These are phyloP conservation scores for Hemibagrus guttatus DNA, from an alignment of 2,797 vertebrate species.

Conservation along the genomic window DNA sequence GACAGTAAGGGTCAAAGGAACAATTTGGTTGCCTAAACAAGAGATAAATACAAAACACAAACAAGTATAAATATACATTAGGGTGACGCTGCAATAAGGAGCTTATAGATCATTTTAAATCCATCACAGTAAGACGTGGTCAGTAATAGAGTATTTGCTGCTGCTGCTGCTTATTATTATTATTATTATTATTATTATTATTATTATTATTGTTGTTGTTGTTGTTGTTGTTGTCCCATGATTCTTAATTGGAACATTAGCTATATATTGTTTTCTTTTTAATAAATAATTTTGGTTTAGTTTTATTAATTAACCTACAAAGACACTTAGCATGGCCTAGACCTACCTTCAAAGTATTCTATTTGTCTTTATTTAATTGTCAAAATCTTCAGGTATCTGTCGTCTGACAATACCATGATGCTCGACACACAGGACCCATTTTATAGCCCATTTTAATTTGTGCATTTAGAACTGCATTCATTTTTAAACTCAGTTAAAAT, in stretches of 20 bases:
- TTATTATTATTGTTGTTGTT: conserved; percentile 3
- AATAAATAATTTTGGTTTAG: not conserved
- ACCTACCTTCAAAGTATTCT: not conserved
- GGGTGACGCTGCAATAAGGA: conserved; percentile 31
- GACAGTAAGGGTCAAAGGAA: conserved; percentile 61
- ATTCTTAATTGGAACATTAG: not conserved
- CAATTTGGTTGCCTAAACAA: conserved; percentile 70
- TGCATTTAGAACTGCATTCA: not conserved
- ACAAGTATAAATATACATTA: conserved; percentile 56
- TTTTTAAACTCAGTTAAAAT: not conserved
- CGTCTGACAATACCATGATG: not conserved
- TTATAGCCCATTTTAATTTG: not conserved
- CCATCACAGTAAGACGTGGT: conserved; percentile 41
- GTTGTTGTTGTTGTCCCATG: conserved; percentile 15
- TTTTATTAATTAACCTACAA: not conserved
- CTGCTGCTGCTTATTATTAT: conserved; percentile 29
- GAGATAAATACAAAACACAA: conserved; percentile 71
- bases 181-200: conserved; percentile 24
- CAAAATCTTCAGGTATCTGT: not conserved
- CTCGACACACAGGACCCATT: not conserved
- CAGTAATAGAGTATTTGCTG: conserved; percentile 16
- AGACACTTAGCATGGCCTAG: not conserved
- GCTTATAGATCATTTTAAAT: conserved; percentile 4
- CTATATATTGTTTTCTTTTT: not conserved
- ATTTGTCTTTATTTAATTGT: not conserved